phyloP scores from a whole-genome alignment of 2,797 vertebrate species.

The Luscinia megarhynchos region DNA sequence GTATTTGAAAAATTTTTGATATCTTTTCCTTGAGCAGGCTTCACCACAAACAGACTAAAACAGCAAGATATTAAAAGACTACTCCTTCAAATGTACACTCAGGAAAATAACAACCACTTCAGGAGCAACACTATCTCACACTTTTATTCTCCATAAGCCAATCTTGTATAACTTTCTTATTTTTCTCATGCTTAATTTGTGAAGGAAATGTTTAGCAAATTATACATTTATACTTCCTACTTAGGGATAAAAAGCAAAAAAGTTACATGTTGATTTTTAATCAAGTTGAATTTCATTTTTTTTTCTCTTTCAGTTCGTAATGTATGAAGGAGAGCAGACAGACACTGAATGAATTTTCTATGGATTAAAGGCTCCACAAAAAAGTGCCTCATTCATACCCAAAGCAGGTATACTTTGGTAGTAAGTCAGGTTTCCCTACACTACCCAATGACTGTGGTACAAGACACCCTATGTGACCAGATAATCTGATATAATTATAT shows the following conservation, averaged over 20 bases:
- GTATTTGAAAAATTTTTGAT: not conserved
- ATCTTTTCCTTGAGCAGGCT: not conserved
- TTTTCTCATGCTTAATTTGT: not conserved
- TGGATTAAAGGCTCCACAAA: not conserved
- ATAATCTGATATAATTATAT: not conserved
- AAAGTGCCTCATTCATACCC: not conserved
- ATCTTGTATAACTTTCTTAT: not conserved
- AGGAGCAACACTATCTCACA: too few relatives aligned
- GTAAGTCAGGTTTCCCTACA: not conserved
- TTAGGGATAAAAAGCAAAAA: not conserved
- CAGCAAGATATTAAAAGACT: not conserved
- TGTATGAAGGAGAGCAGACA: not conserved
- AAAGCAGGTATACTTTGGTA: not conserved
- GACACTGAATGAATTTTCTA: not conserved
- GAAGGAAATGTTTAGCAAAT: not conserved
- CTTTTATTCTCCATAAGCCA: not conserved
- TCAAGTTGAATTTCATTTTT: not conserved
- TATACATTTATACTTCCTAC: not conserved
- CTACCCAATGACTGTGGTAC: not conserved
- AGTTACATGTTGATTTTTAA: not conserved
- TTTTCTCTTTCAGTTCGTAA: not conserved
- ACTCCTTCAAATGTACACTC: not conserved
- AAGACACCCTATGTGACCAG: not conserved
- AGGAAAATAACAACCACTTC: too few relatives aligned
- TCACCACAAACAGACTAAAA: not conserved